A percentile compares a stretch with the other conserved stretches of the same genome.
phyloP scores from a whole-genome alignment of 2,888 invertebrate genomes.

The Drosophila mettleri region DNA sequence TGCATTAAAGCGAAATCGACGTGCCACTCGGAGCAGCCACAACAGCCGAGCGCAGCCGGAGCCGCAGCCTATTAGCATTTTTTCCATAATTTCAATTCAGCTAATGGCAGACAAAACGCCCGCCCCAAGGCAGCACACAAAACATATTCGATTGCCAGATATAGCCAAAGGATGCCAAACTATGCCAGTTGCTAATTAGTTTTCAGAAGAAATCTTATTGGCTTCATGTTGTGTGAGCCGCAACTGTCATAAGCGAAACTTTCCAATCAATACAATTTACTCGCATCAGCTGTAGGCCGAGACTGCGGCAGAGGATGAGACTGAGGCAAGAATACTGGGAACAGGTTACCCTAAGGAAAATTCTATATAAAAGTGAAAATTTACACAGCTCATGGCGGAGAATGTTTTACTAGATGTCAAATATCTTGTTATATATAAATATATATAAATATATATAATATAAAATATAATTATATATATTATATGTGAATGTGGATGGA shows the following conservation, averaged over 20 bases:
- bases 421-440: too few relatives aligned
- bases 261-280: slow-evolving; percentile 51
- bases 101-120: slow-evolving; percentile 43
- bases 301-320: neutral
- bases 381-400: neutral
- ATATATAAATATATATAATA: too few relatives aligned
- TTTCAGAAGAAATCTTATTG: slow-evolving; percentile 72
- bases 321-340: neutral
- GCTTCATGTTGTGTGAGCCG: slow-evolving; percentile 36
- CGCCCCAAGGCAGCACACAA: slow-evolving; percentile 37
- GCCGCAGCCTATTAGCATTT: slow-evolving; percentile 7
- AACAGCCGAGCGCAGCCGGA: neutral
- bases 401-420: neutral
- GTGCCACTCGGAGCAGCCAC: neutral
- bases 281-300: slow-evolving; percentile 4
- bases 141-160: slow-evolving; percentile 11
- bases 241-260: slow-evolving; percentile 59
- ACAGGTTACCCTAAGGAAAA: slow-evolving; percentile 8
- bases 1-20: slow-evolving; percentile 32
- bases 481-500: too few relatives aligned
- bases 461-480: too few relatives aligned
- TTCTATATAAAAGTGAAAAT: neutral
- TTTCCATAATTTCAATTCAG: slow-evolving; percentile 47
- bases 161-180: slow-evolving; percentile 26
- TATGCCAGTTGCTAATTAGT: slow-evolving; percentile 69